Evolutionary conservation across 2,888 invertebrate species (phyloP).

Genomic region (Cryptus viduatorius): DNA sequence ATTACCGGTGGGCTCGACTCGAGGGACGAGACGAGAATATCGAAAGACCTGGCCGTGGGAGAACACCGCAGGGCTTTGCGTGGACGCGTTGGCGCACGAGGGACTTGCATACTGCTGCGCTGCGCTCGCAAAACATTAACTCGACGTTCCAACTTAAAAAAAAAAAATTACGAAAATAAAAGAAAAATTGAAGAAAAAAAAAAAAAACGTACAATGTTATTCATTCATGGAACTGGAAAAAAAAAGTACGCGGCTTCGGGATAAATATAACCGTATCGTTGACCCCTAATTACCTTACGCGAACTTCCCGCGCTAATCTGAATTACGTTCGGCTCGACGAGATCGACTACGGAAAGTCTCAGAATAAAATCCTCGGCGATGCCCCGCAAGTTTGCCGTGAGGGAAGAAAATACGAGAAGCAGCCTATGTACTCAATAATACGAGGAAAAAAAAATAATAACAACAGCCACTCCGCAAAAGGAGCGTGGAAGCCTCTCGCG

Average conservation of each 20-base stretch:
- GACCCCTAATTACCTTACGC: conserved; percentile 27
- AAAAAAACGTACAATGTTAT: background rate
- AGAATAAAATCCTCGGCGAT: conserved; percentile 38
- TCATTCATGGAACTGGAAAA: background rate
- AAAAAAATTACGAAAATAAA: too few relatives aligned
- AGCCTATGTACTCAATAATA: background rate
- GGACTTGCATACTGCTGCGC: background rate
- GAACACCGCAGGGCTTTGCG: conserved; percentile 65
- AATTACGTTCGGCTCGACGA: conserved; percentile 49
- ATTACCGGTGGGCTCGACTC: conserved; percentile 69
- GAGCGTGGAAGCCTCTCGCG: conserved; percentile 56
- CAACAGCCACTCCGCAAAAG: conserved; percentile 14
- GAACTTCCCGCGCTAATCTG: conserved; percentile 43
- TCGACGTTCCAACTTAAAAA: background rate
- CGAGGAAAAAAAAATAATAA: conserved; percentile 13
- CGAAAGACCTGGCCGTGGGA: conserved; percentile 74
- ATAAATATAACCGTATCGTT: background rate
- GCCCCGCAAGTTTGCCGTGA: conserved; percentile 60
- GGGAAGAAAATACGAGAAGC: conserved; percentile 9
- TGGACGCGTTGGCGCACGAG: conserved; percentile 26
- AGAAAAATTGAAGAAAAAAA: background rate
- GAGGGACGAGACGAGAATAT: conserved; percentile 53
- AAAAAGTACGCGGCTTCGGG: background rate
- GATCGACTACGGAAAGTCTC: conserved; percentile 35
- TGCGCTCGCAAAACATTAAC: background rate